phyloP scores from a whole-genome alignment of 1,140 invertebrate genomes.

The Apis mellifera region DNA sequence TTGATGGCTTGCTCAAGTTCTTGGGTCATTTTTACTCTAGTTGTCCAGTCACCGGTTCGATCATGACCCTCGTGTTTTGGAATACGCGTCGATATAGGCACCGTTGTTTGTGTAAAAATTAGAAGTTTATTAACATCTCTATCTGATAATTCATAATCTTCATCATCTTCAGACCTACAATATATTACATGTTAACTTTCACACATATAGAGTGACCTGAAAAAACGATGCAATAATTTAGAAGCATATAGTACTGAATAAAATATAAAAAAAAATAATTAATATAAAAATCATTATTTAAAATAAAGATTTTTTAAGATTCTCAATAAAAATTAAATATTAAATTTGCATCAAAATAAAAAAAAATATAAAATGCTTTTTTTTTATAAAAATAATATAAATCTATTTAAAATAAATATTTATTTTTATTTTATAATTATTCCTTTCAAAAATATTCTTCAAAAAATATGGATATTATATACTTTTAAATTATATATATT shows the following conservation, averaged over 20 bases:
- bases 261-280: background rate
- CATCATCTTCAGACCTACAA: slow-evolving; percentile 88
- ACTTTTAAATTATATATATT: background rate
- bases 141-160: slow-evolving; percentile 94
- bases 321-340: too few species aligned
- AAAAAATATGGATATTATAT: background rate
- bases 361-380: too few species aligned
- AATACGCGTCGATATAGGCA: slow-evolving; percentile 78
- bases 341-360: too few species aligned
- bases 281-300: too few species aligned
- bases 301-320: too few species aligned
- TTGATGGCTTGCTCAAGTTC: slow-evolving; percentile 97
- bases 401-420: background rate
- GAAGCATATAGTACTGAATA: background rate
- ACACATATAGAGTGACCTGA: background rate
- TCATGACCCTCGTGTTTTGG: slow-evolving; percentile 94
- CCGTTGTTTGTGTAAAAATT: slow-evolving; percentile 93
- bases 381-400: too few species aligned
- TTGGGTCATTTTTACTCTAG: slow-evolving; percentile 94
- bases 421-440: background rate
- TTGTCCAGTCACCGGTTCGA: slow-evolving; percentile 92
- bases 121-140: slow-evolving; percentile 96
- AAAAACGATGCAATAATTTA: background rate
- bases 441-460: background rate
- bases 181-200: background rate